phyloP scores from a whole-genome alignment of 2,797 vertebrate species.

The Macropodus opercularis region DNA sequence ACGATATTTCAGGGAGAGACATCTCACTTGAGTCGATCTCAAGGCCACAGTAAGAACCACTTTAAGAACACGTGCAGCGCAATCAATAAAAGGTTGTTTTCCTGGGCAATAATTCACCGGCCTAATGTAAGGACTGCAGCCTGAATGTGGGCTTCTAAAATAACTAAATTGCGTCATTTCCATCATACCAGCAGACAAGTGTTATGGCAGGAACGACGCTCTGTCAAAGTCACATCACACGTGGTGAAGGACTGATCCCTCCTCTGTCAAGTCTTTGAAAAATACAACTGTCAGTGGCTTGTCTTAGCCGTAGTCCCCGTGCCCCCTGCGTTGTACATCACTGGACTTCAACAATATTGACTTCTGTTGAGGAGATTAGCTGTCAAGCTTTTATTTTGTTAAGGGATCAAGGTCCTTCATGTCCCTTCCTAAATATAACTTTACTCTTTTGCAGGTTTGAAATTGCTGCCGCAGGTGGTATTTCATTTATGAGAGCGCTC shows the following conservation, averaged over 20 bases:
- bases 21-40: conserved; percentile 46
- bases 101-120: conserved; percentile 38
- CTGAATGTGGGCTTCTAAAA: conserved; percentile 47
- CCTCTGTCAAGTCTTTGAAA: conserved; percentile 53
- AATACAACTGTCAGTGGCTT: conserved; percentile 71
- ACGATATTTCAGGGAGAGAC: conserved; percentile 56
- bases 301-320: conserved; percentile 59
- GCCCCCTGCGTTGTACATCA: conserved; percentile 66
- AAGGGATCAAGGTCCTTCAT: conserved; percentile 85
- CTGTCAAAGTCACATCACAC: conserved; percentile 52
- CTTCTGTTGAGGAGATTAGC: conserved; percentile 82
- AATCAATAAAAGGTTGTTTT: conserved; percentile 42
- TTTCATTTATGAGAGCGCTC: conserved; percentile 84
- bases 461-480: conserved; percentile 76
- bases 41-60: conserved; percentile 40
- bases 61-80: conserved; percentile 14
- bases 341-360: conserved; percentile 81
- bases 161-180: conserved; percentile 42
- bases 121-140: conserved; percentile 12
- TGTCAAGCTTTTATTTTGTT: conserved; percentile 85
- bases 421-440: conserved; percentile 85
- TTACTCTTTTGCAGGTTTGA: conserved; percentile 70
- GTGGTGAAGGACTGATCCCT: conserved; percentile 58
- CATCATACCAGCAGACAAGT: conserved; percentile 47
- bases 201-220: conserved; percentile 28